Conservation (phyloP, 1,140 invertebrate species). For the Berghia stephanieae region DNA sequence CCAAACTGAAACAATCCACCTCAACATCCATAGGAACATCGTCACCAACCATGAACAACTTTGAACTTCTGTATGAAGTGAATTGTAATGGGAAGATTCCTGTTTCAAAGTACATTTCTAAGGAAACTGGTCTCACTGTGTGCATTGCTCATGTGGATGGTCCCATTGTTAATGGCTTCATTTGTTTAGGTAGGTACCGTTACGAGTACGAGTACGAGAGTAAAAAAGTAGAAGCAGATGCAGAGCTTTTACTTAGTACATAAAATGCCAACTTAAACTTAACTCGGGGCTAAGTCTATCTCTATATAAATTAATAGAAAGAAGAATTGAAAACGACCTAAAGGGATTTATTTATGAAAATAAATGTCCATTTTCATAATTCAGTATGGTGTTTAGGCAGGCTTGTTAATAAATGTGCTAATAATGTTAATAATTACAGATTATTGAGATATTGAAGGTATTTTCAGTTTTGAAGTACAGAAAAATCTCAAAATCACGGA, state of each 20-base stretch:
- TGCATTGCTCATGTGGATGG: conserved; percentile 85
- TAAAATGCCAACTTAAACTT: no score
- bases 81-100: conserved; percentile 70
- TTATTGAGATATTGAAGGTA: no score
- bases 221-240: background rate
- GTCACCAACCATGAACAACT: conserved; percentile 25
- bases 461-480: no score
- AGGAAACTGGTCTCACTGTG: conserved; percentile 80
- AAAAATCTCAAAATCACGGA: no score
- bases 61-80: conserved; percentile 49
- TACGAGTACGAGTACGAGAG: background rate
- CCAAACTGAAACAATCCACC: background rate
- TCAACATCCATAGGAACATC: background rate
- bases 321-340: no score
- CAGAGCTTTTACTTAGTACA: background rate
- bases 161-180: conserved; percentile 85
- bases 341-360: no score
- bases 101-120: conserved; percentile 83
- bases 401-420: no score
- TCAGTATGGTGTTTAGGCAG: no score
- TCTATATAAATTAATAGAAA: no score
- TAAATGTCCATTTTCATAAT: no score
- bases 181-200: conserved; percentile 78
- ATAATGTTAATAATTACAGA: no score
- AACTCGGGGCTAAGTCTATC: no score